Evolutionary conservation across 35 echinoderm and acorn worm species (phyloP).

Genomic region (Amphiura filiformis): DNA sequence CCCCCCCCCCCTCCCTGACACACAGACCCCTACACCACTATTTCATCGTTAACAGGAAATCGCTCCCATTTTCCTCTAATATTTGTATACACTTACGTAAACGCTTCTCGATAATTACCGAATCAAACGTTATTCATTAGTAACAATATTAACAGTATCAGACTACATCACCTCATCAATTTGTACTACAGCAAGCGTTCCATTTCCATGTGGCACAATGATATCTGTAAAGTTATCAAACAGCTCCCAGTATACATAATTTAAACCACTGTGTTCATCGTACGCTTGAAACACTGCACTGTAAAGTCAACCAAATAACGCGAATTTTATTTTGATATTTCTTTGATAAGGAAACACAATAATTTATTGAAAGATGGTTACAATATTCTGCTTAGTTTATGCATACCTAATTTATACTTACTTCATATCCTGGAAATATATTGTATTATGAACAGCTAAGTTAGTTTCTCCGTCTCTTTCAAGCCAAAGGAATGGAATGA

Average conservation of each 20-base stretch:
- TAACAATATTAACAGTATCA: too few relatives aligned
- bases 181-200: neutral
- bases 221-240: slow-evolving; percentile 19
- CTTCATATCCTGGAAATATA: slow-evolving; percentile 32
- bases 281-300: slow-evolving; percentile 6
- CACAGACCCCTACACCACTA: too few relatives aligned
- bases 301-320: too few relatives aligned
- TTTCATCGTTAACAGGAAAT: too few relatives aligned
- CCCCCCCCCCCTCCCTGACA: too few relatives aligned
- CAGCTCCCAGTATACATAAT: neutral
- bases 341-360: too few relatives aligned
- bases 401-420: neutral
- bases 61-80: too few relatives aligned
- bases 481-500: slow-evolving; percentile 34
- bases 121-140: too few relatives aligned
- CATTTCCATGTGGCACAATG: neutral
- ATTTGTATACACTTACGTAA: too few relatives aligned
- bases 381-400: neutral
- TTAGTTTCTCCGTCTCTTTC: slow-evolving; percentile 24
- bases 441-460: slow-evolving; percentile 42
- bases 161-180: too few relatives aligned
- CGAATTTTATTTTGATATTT: too few relatives aligned
- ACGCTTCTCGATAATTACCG: too few relatives aligned
- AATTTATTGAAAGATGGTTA: neutral
- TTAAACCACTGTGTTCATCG: slow-evolving; percentile 22